Base-by-base conservation (phyloP, 2,888 invertebrate genomes). In the Esperia sulphurella region DNA sequence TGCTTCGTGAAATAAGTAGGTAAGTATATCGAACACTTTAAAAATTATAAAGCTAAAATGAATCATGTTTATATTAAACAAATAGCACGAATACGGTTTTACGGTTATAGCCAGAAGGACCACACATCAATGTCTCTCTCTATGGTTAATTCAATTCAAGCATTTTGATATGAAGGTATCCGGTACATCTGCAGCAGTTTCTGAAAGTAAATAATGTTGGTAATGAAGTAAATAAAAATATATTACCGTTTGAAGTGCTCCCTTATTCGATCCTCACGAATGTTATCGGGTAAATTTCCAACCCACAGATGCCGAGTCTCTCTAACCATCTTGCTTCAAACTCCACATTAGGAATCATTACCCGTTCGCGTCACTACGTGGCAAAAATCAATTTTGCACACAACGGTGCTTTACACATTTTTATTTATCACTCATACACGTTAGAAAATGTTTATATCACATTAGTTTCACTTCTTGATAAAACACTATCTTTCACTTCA, bases 231-330 rank as follows among this genome's bases (percentile, higher is more conserved):
- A 39, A 55, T 57, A 50, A 57, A 50, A 54, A 55, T 43, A 51
- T 55, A 61, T 93, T 94, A 97, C 97, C 97, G 95, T 95, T 97
- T 96, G 92, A 98, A 98, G 92, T 97, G 96, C 92, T 97, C 97
- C 93, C 95, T 94, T 92, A 98, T 96, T 91, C 96, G 95, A 91
- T 97, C 97, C 92, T 98, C 97, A 88, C 97, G 96, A 93, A 97
- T 96, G 93, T 97, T 97, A 94, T 98, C 98, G 95, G 98, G 98
- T 95, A 98, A 96, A 95, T 98, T 98, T 95, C 98, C 98, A 95
- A 98, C 97, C 97, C 98, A 98, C 94, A 98, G 95, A 94, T 98
- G 98, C 94, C 98, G 97, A 94, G 98, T 98, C 97, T 98, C 98
- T 95, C 98, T 98, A 95, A 98, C 98, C 98, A 98, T 98, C 95